Base-by-base conservation (phyloP, 2,797 vertebrate species). In the Chiloscyllium punctatum region DNA sequence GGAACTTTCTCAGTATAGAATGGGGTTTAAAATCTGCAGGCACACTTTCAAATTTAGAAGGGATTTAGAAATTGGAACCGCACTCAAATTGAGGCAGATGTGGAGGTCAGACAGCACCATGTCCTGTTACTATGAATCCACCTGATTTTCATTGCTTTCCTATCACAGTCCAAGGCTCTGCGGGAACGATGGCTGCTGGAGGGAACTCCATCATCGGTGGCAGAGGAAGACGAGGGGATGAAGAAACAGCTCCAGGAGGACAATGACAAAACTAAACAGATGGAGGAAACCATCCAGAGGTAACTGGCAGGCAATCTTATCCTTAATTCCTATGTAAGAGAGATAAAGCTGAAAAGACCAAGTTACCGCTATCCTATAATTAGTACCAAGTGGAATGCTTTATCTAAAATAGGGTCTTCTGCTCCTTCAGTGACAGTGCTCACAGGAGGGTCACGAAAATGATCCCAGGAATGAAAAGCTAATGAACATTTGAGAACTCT, bases 121-220 rank as follows among this genome's bases (percentile, higher is more conserved):
- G n/a, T 72, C 42, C 94, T 62, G 42, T 72, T 25, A 27, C 13
- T 53, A 0, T 23, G 21, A 15, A 48, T 62, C 0, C 0, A 7
- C 95, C n/a, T 57, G 48, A 74, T 53, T 0, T 0, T 96, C 68
- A 96, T 90, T 92, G 69, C 57, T 92, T 53, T 72, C 71, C 71
- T 57, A 30, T 6, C 94, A 8, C 96, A 99, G 99, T 99, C 98
- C 25, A 99, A 99, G 97, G 98, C 98, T 0, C 97, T 99, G 96
- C 97, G 99, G 96, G 99, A 99, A 96, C 98, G 98, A 96, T 99
- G 99, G 99, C 98, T 99, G 96, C 97, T 99, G 97, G 98, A 99
- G 2, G 99, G 98, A 62, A 98, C 98, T 0, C 98, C 98, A 0
- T 97, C 98, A 95, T 97, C 98, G 0, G 98, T 97, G 95, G 97